Percentiles rank a stretch among this genome's conserved stretches.
phyloP scores from a whole-genome alignment of 2,113 vertebrate genomes.

The Rhinogobius similis region DNA sequence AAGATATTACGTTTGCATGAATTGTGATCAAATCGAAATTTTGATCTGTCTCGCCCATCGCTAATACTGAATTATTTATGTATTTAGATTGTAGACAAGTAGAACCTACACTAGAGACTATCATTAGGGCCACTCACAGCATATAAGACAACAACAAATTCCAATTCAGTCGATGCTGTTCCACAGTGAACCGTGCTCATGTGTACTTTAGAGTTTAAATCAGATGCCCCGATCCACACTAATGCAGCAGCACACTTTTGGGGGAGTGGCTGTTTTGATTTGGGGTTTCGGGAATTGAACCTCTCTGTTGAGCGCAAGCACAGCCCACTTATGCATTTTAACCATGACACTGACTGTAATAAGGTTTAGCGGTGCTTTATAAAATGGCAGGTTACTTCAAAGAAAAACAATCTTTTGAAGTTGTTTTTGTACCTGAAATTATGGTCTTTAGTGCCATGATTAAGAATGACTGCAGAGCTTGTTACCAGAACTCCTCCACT shows the following conservation, averaged over 20 bases:
- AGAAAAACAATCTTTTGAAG: neutral
- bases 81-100: too few relatives aligned
- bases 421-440: constrained; percentile 1
- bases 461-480: neutral
- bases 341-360: neutral
- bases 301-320: neutral
- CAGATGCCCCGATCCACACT: too few relatives aligned
- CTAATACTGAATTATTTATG: too few relatives aligned
- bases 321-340: neutral
- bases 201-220: too few relatives aligned
- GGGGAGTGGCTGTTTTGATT: neutral
- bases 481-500: neutral
- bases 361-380: neutral
- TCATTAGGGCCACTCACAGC: neutral
- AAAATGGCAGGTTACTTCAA: neutral
- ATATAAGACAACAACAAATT: neutral
- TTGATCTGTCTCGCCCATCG: too few relatives aligned
- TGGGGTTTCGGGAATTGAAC: neutral
- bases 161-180: neutral
- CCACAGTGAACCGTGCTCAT: neutral
- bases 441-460: neutral
- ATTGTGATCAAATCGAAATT: too few relatives aligned
- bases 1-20: too few relatives aligned
- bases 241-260: neutral
- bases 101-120: too few relatives aligned